Evolutionary conservation across 2,113 vertebrate species (phyloP), one percentile per base, ranked within the genome.

Genomic region (Corydoras sp.): DNA sequence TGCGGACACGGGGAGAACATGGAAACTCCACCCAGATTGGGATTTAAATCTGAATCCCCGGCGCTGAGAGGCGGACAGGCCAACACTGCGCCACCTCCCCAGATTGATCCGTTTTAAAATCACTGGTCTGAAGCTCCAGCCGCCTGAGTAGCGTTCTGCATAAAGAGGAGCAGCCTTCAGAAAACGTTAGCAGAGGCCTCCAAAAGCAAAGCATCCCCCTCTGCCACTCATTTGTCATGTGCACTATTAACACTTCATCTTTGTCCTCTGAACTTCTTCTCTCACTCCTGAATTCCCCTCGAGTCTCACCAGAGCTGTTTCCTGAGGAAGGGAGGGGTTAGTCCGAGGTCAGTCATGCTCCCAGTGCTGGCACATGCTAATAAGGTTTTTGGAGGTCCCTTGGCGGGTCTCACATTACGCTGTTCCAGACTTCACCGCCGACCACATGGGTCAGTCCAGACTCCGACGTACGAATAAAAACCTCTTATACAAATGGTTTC

Each of bases 181-280:
- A 43, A 84, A 79, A 72, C 63, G 74, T 77, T 80, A 82, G 75
- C 76, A 55, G 62, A 69, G 50, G 50, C 43, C 49, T 76, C 58
- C 71, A 10, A n/a, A 82, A 78, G 65, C 78, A 79, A 79, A 59
- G 63, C 63, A 61, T 64, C 67, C 65, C 74, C 72, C 72, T 66
- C 73, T 86, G 76, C 77, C 78, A 81, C 72, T 72, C 72, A 60
- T 81, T 76, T 69, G 77, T 77, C 74, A 76, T 43, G 35, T 62
- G 76, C 77, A 82, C 81, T 80, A 78, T 86, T 86, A 82, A 69
- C 82, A 78, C 84, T 80, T 84, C 74, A 81, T 83, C 78, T 80
- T 18, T 69, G 71, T 65, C 70, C 55, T 55, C 10, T 58, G 58
- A 62, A 58, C 61, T 73, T 0, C 8, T 75, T 66, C 73, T 70